These are phyloP conservation scores for Pocillopora verrucosa DNA, from an alignment of 64 coral and sea anemone species.

Conservation along the genomic window DNA sequence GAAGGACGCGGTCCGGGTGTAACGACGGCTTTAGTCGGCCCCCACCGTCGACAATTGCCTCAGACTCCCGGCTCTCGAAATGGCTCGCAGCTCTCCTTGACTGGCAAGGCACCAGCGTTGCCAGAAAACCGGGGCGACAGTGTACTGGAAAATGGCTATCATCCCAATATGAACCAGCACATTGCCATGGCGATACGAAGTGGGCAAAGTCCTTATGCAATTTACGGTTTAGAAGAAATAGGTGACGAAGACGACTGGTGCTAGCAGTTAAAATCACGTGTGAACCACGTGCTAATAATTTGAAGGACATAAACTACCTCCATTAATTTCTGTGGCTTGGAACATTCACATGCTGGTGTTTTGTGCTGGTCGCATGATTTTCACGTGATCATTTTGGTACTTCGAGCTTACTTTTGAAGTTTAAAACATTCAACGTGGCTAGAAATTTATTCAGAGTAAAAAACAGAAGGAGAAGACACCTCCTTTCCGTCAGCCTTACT, in stretches of 20 bases:
- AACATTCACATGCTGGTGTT: background rate
- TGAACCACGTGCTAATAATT: conserved; percentile 5
- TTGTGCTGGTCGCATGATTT: conserved; percentile 18
- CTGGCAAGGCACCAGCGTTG: conserved; percentile 75
- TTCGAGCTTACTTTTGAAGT: background rate
- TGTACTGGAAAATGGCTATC: conserved; percentile 94
- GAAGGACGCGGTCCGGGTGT: conserved; percentile 83
- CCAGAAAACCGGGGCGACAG: conserved; percentile 79
- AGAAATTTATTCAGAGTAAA: background rate
- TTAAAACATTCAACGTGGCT: background rate
- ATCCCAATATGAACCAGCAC: conserved; percentile 98
- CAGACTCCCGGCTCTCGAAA: conserved; percentile 75
- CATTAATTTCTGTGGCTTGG: background rate
- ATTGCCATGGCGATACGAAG: conserved; percentile 99
- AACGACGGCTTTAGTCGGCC: conserved; percentile 60
- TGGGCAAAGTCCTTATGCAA: conserved; percentile 96
- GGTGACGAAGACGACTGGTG: conserved; percentile 99
- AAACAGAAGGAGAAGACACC: background rate
- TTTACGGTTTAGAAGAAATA: conserved; percentile 91
- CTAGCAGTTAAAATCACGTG: conserved; percentile 47
- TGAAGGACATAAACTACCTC: conserved; percentile 3
- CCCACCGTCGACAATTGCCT: conserved; percentile 73
- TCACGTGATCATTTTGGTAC: background rate
- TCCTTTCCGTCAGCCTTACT: background rate
- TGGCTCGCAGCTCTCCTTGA: conserved; percentile 89